Conservation (phyloP, 2,113 vertebrate species). For the Halcyon malimbica region DNA sequence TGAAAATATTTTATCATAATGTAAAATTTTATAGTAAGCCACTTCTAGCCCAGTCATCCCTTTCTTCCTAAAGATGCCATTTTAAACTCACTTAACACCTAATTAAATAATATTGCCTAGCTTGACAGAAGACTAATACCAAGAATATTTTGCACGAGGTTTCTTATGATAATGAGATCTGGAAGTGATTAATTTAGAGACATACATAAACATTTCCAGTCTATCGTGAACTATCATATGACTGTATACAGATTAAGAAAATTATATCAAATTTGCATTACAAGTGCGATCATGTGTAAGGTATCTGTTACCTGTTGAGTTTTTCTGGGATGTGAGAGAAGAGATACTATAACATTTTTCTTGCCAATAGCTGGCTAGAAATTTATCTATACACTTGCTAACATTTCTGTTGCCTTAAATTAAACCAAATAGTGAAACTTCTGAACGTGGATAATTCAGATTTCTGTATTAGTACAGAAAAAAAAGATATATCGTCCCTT, state of each 20-base stretch:
- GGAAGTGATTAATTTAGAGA: conserved; percentile 21
- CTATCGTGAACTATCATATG: background rate
- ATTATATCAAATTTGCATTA: background rate
- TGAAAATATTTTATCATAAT: background rate
- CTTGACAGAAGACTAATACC: conserved; percentile 12
- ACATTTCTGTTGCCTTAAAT: background rate
- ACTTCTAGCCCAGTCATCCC: background rate
- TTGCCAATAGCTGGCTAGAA: background rate
- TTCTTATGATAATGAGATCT: conserved; percentile 6
- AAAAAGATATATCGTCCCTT: background rate
- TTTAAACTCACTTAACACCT: background rate
- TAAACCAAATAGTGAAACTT: background rate
- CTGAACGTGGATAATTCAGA: background rate
- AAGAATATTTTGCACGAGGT: conserved; percentile 5
- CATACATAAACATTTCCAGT: conserved; percentile 31
- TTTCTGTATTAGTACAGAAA: background rate
- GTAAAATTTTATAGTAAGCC: background rate
- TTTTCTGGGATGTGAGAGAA: background rate
- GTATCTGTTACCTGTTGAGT: background rate
- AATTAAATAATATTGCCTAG: conserved; percentile 20
- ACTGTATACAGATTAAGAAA: conserved; percentile 30
- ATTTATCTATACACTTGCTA: background rate
- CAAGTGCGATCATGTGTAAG: background rate
- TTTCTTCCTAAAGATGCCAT: conserved; percentile 7
- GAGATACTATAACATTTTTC: background rate